Percentiles rank a stretch among this genome's conserved stretches.
Evolutionary conservation across 2,113 vertebrate genomes (phyloP).

Genomic region (Gavia stellata): DNA sequence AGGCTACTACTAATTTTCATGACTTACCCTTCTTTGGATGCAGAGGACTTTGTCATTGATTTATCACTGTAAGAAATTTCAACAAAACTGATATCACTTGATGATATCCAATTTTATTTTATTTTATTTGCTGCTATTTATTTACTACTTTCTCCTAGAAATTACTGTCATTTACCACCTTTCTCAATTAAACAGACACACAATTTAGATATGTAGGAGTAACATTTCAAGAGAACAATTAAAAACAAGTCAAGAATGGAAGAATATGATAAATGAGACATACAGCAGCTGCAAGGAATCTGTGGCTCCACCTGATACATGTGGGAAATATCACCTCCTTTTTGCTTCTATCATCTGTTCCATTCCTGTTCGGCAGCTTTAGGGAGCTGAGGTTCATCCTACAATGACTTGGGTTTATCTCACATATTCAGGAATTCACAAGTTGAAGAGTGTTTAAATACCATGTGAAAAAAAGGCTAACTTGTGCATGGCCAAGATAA

Average conservation of each 20-base stretch:
- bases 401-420: constrained; percentile 7
- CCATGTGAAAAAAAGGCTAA: background rate
- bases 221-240: background rate
- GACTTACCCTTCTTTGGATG: background rate
- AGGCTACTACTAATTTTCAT: background rate
- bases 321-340: background rate
- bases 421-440: constrained; percentile 4
- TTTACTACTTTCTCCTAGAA: background rate
- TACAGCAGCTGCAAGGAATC: background rate
- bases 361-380: background rate
- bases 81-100: background rate
- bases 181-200: background rate
- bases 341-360: background rate
- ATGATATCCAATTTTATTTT: background rate
- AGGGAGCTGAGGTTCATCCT: background rate
- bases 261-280: background rate
- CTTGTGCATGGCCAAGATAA: constrained; percentile 37
- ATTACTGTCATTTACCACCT: background rate
- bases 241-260: background rate
- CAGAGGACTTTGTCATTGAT: background rate
- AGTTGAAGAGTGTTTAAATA: background rate
- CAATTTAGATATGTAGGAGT: background rate
- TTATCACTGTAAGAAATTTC: background rate
- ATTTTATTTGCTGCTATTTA: background rate
- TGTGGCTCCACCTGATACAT: background rate